phyloP scores from a whole-genome alignment of 92 coral and sea anemone species.

The Heliopora coerulea region DNA sequence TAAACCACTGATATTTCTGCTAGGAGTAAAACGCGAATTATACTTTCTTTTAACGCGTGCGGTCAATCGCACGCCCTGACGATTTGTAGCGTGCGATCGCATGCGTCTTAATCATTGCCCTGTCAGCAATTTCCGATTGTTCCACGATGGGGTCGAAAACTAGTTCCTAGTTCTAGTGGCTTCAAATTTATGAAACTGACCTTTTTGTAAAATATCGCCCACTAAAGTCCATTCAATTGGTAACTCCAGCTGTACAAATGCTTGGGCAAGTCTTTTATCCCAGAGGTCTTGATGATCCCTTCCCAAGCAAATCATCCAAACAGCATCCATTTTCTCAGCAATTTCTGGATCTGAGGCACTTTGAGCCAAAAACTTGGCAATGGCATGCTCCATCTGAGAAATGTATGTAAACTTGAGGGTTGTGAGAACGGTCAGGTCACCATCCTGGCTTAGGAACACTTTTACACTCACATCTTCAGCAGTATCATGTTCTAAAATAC shows the following conservation, averaged over 20 bases:
- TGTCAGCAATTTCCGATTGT: too few species aligned
- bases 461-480: constrained; percentile 31
- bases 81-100: too few species aligned
- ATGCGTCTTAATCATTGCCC: too few species aligned
- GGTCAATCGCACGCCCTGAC: too few species aligned
- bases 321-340: constrained; percentile 34
- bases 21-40: too few species aligned
- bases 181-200: too few species aligned
- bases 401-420: constrained; percentile 35
- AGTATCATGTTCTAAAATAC: constrained; percentile 22
- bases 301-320: constrained; percentile 29
- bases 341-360: constrained; percentile 26
- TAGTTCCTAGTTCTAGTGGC: too few species aligned
- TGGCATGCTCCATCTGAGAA: constrained; percentile 39
- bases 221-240: constrained; percentile 39
- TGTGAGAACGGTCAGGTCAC: constrained; percentile 4
- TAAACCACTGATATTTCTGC: too few species aligned
- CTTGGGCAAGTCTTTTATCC: constrained; percentile 42
- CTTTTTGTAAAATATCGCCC: constrained; percentile 25
- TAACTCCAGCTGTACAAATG: constrained; percentile 36
- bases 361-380: constrained; percentile 33
- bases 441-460: constrained; percentile 13
- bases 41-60: too few species aligned
- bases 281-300: constrained; percentile 35
- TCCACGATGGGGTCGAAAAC: too few species aligned